Evolutionary conservation across 2,797 vertebrate species (phyloP), one percentile per base, ranked within the genome.

Genomic region (Balearica regulorum): DNA sequence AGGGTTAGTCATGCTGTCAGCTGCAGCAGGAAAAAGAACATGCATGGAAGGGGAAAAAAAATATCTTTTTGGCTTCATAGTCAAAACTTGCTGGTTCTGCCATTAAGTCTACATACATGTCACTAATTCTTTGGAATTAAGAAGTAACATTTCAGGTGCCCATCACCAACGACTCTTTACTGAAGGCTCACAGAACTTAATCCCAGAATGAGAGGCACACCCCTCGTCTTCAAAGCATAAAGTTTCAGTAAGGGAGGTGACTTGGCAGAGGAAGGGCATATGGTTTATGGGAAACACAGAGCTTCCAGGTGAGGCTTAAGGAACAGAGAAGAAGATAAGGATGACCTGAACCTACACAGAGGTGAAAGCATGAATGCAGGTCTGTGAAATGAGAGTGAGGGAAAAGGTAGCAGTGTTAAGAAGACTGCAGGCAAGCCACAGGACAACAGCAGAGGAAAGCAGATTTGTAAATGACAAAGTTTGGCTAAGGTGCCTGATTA

Each of bases 151-250:
- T 71, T 77, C 26, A 48, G 6, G 22, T 64, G 31, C 15, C 33
- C 0, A 0, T 35, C 48, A 70, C n/a, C 22, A 89, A 17, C 6
- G 55, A 1, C 8, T 39, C 5, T 28, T 55, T 55, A 31, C 55
- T 24, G 46, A 83, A 87, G 21, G 11, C n/a, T 64, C 53, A 53
- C 6, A 60, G 28, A 60, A 44, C 10, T 11, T 31, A 25, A 39
- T 29, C 9, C 29, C 37, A 26, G 48, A 33, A 86, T 35, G 10
- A 64, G 5, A 35, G 41, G 16, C 25, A n/a, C 10, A 54, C 1
- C 6, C 5, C 11, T 53, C 14, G 3, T 57, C 37, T 75, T 69
- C 26, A 41, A 68, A 73, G 5, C 31, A 31, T 31, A 5, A 43
- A 12, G 18, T 46, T 71, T 73, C 39, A 39, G 4, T 43, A 29